Base-by-base conservation (phyloP, 2,888 invertebrate species). In the Anoplius nigerrimus region DNA sequence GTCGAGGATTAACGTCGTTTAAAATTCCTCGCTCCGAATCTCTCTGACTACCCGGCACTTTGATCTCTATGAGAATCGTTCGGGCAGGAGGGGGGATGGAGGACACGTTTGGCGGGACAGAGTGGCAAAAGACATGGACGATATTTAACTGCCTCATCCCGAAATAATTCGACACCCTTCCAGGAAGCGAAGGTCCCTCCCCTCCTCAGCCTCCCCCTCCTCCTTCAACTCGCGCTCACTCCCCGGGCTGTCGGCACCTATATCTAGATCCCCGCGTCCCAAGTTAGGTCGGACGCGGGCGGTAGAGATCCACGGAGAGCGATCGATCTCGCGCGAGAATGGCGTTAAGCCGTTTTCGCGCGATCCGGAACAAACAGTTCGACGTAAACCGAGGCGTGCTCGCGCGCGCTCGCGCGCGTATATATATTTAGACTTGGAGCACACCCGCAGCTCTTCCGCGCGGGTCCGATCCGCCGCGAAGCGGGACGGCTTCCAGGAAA, bases 311-410 rank as follows among this genome's bases (percentile, higher is more conserved):
- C 34, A 34, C 34, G 54, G 59, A 54, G 62, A 53, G 54, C 61
- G 61, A 66, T 55, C 61, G 65, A 66, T 66, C 61, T 66, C 65
- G 61, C 21, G 55, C 46, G 54, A 61, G 54, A 62, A 48, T 55
- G 65, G 48, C 48, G 65, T 55, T 67, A 64, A 56, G 61, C 51
- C 53, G 64, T 59, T 58, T 52, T 46, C 57, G 57, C 63, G 64
- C 11, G 34, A 11, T 34, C 1, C 34, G 54, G 61, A 55, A 66
- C 69, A 57, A 69, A 59, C 66, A 52, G 52, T n/a, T 51, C 62
- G 68, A 62, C 62, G 67, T 70, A 67, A 68, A 68, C 63, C 59
- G 67, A 70, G 68, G n/a, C n/a, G n/a, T n/a, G n/a, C n/a, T n/a
- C n/a, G n/a, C n/a, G n/a, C n/a, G n/a, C n/a, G n/a, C n/a, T n/a